phyloP scores from a whole-genome alignment of 2,113 vertebrate genomes.

The Pionites leucogaster region DNA sequence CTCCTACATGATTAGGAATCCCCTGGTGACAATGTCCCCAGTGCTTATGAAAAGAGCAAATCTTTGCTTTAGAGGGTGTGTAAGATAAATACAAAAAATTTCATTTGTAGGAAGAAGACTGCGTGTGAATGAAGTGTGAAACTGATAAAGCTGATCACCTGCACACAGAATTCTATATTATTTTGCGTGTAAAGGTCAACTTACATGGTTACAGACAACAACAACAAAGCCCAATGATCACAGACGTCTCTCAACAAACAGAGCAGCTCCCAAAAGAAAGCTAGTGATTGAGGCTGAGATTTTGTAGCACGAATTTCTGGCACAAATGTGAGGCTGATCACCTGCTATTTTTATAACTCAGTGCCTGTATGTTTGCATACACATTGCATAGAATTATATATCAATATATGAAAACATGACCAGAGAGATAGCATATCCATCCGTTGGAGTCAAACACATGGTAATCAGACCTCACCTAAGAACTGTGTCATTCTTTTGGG shows the following conservation, averaged over 20 bases:
- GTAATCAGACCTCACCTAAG: neutral
- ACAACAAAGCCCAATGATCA: neutral
- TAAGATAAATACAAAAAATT: neutral
- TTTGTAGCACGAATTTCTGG: neutral
- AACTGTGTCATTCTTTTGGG: neutral
- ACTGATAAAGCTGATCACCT: neutral
- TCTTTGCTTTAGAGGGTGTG: neutral
- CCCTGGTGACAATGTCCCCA: neutral
- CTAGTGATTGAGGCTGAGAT: neutral
- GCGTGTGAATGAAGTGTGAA: neutral
- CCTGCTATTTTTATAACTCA: neutral
- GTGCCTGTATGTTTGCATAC: neutral
- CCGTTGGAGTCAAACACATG: rapidly evolving
- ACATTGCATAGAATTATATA: neutral
- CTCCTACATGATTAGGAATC: neutral
- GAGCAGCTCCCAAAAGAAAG: neutral
- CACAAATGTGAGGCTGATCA: neutral
- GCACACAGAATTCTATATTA: neutral
- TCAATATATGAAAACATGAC: neutral
- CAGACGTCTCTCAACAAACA: neutral
- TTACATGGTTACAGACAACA: neutral
- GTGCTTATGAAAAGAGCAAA: neutral
- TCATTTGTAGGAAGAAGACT: neutral
- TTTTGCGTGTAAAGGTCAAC: neutral
- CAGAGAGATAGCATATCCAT: neutral